phyloP scores from a whole-genome alignment of 2,888 invertebrate species.

The Andrena bicolor region DNA sequence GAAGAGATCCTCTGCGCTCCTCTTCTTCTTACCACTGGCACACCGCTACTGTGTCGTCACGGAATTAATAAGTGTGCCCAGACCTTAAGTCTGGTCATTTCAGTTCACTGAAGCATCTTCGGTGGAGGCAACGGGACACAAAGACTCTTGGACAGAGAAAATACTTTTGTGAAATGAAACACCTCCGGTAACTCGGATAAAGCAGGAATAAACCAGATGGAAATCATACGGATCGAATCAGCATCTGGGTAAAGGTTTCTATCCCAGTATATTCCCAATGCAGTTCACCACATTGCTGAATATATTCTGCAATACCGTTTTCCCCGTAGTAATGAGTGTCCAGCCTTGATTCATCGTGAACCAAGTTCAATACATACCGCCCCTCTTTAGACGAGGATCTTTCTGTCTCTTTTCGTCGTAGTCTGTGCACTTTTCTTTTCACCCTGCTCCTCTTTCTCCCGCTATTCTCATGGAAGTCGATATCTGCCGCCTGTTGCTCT shows the following conservation, averaged over 20 bases:
- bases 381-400: background rate
- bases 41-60: too few relatives aligned
- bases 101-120: background rate
- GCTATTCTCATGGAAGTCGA: slow-evolving; percentile 64
- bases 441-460: slow-evolving; percentile 26
- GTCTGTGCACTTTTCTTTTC: background rate
- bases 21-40: too few relatives aligned
- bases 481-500: slow-evolving; percentile 72
- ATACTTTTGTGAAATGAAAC: background rate
- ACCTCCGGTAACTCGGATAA: background rate
- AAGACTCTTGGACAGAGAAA: background rate
- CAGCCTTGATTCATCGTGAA: slow-evolving; percentile 17
- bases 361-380: slow-evolving; percentile 38
- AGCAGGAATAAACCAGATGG: background rate
- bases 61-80: too few relatives aligned
- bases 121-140: background rate
- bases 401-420: slow-evolving; percentile 7
- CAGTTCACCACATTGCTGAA: background rate
- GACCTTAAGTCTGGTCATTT: background rate
- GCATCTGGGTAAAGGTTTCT: background rate
- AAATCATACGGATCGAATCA: background rate
- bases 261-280: background rate
- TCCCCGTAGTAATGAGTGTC: slow-evolving; percentile 48
- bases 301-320: slow-evolving; percentile 21
- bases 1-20: too few relatives aligned